Percentiles rank a stretch among this genome's conserved stretches.
These are phyloP conservation scores for Acanthochromis polyacanthus DNA, from an alignment of 2,113 vertebrate species.

Conservation along the genomic window DNA sequence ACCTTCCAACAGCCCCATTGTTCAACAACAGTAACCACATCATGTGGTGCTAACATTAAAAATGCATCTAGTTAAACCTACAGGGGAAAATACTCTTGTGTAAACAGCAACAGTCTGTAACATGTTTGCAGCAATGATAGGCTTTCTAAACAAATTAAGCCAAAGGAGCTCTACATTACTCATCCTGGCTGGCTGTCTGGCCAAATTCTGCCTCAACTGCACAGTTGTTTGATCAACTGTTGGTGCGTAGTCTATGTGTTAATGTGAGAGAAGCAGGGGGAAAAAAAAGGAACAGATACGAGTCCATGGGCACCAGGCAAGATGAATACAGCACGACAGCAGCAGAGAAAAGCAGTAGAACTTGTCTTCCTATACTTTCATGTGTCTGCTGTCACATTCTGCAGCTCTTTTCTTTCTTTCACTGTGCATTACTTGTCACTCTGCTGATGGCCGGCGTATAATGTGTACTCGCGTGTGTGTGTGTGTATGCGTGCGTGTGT, in stretches of 20 bases:
- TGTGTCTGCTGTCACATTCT: conserved; percentile 59
- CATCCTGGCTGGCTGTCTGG: conserved; percentile 65
- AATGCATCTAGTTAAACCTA: conserved; percentile 70
- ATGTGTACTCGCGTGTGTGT: background rate
- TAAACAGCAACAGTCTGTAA: conserved; percentile 69
- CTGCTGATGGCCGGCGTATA: background rate
- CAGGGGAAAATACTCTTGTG: conserved; percentile 46
- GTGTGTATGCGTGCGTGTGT: conserved; percentile 5
- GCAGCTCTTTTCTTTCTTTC: conserved; percentile 36
- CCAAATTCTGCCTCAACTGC: conserved; percentile 63
- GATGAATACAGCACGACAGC: conserved; percentile 45
- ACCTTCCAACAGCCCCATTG: conserved; percentile 65
- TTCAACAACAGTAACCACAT: conserved; percentile 64
- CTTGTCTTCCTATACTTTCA: conserved; percentile 61
- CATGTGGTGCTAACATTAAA: conserved; percentile 58
- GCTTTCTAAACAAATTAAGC: conserved; percentile 73
- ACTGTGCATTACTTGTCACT: conserved; percentile 46
- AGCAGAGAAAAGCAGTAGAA: conserved; percentile 41
- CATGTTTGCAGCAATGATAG: conserved; percentile 67
- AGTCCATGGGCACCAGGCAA: conserved; percentile 26
- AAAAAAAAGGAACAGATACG: conserved; percentile 28
- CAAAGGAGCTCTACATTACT: conserved; percentile 60
- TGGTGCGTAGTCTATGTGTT: conserved; percentile 39
- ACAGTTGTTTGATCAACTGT: conserved; percentile 69
- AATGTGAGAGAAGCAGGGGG: conserved; percentile 32